These are phyloP conservation scores for Camponotus pennsylvanicus DNA, from an alignment of 1,140 invertebrate species.

Conservation along the genomic window DNA sequence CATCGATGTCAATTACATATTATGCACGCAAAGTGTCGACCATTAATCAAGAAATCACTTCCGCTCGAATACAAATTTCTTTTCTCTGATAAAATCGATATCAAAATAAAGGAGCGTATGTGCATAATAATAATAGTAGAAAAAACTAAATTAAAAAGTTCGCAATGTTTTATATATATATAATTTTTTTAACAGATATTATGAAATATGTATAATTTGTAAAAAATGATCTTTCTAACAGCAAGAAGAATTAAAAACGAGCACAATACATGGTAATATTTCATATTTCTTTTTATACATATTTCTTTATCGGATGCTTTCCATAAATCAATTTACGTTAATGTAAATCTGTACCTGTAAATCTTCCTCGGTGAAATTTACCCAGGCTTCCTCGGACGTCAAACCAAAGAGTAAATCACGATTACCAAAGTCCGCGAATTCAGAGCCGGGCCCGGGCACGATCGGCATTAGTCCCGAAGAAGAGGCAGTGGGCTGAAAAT, in stretches of 20 bases:
- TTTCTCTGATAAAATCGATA: slow-evolving; percentile 48
- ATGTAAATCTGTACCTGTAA: slow-evolving; percentile 75
- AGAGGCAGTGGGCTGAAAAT: slow-evolving; percentile 83
- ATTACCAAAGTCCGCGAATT: slow-evolving; percentile 94
- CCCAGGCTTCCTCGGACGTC: slow-evolving; percentile 87
- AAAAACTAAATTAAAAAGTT: not conserved
- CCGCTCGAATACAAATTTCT: slow-evolving; percentile 22
- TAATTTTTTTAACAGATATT: not conserved
- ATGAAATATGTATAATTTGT: not conserved
- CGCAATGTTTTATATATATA: not conserved
- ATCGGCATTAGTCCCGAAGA: slow-evolving; percentile 84
- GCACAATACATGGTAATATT: not conserved
- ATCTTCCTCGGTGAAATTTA: slow-evolving; percentile 83
- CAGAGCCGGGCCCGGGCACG: slow-evolving; percentile 88
- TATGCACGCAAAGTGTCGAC: slow-evolving; percentile 17
- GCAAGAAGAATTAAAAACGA: not conserved
- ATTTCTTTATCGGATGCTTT: not conserved
- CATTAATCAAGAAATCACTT: slow-evolving; percentile 53
- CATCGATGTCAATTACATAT: slow-evolving; percentile 61
- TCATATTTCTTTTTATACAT: not conserved
- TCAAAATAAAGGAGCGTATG: not conserved
- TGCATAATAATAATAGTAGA: not conserved
- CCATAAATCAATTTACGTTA: not conserved
- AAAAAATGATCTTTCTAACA: not conserved
- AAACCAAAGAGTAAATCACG: slow-evolving; percentile 92